Base-by-base conservation (phyloP, 1,140 invertebrate genomes). In the Trachymyrmex septentrionalis region DNA sequence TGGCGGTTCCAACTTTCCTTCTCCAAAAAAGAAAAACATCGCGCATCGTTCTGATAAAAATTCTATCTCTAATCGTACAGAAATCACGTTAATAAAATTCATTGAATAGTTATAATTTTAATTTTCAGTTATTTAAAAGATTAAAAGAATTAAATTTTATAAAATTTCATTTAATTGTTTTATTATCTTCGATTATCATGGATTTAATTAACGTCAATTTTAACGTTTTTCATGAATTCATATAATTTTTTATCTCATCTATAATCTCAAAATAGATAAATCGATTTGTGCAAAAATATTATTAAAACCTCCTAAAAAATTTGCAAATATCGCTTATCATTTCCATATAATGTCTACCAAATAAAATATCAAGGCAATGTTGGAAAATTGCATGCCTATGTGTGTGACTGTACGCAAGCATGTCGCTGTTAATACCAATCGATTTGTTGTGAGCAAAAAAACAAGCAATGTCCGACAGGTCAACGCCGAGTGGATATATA, bases 401-500 rank as follows among this genome's bases (percentile, higher is more conserved):
- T 16, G 66, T 30, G 66, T 50, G 66, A 16, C 82, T 84, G 61
- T 75, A 87, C 57, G 66, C 78, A 71, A 77, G 76, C 88, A 87
- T 72, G 85, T 66, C 57, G 34, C 73, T 66, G 85, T 80, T 87
- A 89, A 89, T 89, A 87, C 59, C 85, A 34, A 57, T 84, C 73
- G 72, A 86, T 86, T 85, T 82, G 76, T 55, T 71, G 81, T 48
- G 50, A 73, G n/a, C 44, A 27, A 88, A 81, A 89, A 89, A 88
- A 90, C 85, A 89, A 86, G 76, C 77, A 82, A 19, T 48, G 21
- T 53, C 71, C 27, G 66, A 71, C 55, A 61, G 63, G 55, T 69
- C 38, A 73, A 69, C 57, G 66, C 55, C 64, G 7, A 16, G 50
- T 50, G 77, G 57, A 78, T 85, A 84, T 91, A 90, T 82, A 90